Base-by-base conservation (phyloP, 2,888 invertebrate species). In the Leptinotarsa rubiginosa region DNA sequence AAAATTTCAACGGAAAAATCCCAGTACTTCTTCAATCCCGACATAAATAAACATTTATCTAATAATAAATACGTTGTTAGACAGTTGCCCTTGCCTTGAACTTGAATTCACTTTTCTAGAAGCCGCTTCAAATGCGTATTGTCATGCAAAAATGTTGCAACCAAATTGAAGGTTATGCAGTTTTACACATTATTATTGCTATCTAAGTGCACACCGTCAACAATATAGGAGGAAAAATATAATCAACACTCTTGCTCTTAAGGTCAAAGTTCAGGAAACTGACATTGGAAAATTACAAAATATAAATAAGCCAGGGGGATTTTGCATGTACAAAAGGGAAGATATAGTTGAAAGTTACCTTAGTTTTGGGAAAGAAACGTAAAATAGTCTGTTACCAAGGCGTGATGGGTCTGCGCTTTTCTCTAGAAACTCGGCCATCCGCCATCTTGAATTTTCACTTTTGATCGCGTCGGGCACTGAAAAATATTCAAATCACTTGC, bases 391-490 rank as follows among this genome's bases (percentile, higher is more conserved):
- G 80, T 83, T 82, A 78, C 83, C 81, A 84, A 84, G 84, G 83
- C 84, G 85, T 83, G 82, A 80, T 81, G 83, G 81, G 83, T 76
- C 84, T 82, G 78, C 83, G 84, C 83, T 82, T 84, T 79, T 76
- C 79, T 83, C 84, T 85, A 85, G 87, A 86, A 87, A 83, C 84
- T 80, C 81, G 81, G 76, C 78, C 82, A 83, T 59, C 81, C 79
- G 88, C 88, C 88, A 88, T 88, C 84, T 88, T 88, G 88, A 84
- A 87, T 87, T 88, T 87, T 88, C 88, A 88, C 88, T 88, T 88
- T 88, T 87, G 87, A 87, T 86, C 70, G 69, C 75, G 70, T 69
- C 74, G 72, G 72, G 52, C 71, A 74, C 74, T 56, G 50, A 47
- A 74, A 76, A 76, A 59, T 66, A 47, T 49, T 67, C 71, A 69